A percentile compares a stretch with the other conserved stretches of the same genome.
phyloP scores from a whole-genome alignment of 2,797 vertebrate species.

The Nasua narica region DNA sequence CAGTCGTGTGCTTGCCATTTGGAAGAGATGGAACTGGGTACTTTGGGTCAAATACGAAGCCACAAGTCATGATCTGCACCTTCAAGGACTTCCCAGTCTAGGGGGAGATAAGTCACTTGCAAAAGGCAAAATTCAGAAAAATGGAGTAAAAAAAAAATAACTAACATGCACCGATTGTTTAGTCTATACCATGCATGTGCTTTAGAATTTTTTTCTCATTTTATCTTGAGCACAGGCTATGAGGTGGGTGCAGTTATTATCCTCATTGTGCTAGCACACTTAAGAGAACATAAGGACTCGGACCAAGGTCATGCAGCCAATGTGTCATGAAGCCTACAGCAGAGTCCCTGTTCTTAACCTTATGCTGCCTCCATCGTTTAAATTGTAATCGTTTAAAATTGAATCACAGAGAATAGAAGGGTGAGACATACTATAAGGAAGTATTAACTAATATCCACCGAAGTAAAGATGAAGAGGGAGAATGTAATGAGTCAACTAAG shows the following conservation, averaged over 20 bases:
- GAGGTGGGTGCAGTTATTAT: not conserved
- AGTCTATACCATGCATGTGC: not conserved
- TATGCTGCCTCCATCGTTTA: not conserved
- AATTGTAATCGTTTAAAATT: not conserved
- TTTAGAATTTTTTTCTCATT: not conserved
- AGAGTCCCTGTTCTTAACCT: not conserved
- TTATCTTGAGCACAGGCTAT: not conserved
- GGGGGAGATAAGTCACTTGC: not conserved
- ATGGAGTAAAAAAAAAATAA: not conserved
- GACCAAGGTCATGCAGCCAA: not conserved
- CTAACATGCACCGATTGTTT: not conserved
- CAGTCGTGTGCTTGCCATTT: not conserved
- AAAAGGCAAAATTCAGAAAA: not conserved
- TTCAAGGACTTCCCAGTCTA: not conserved
- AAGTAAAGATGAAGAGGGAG: not conserved
- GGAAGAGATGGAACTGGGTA: not conserved
- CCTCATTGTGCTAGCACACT: not conserved
- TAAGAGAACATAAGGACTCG: not conserved
- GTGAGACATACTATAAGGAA: not conserved
- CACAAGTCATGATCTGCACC: not conserved
- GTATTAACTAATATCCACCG: not conserved
- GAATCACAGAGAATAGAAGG: not conserved
- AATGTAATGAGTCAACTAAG: not conserved
- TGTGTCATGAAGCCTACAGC: not conserved
- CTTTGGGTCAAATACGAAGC: not conserved